These are phyloP conservation scores for Nomada flava DNA, from an alignment of 2,888 invertebrate species.

Conservation along the genomic window DNA sequence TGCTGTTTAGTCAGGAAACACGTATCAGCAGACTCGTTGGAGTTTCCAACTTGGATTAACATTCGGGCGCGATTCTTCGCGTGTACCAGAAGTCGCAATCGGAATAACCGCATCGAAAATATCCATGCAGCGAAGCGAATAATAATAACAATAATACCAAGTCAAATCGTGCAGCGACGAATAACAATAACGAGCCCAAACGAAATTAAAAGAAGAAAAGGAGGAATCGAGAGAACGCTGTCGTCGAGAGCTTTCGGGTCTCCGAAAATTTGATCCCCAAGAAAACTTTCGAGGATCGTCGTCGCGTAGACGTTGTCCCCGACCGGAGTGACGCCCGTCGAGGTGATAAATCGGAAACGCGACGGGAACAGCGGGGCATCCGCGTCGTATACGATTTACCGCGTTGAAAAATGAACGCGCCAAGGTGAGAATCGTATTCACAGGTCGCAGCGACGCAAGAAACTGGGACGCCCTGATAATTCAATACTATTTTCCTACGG, in stretches of 20 bases:
- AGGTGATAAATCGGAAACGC: constrained; percentile 35
- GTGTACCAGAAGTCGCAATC: too few relatives aligned
- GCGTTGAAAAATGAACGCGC: constrained; percentile 61
- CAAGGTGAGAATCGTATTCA: constrained; percentile 49
- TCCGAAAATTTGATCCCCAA: neutral
- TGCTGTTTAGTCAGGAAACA: constrained; percentile 10
- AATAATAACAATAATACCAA: too few relatives aligned
- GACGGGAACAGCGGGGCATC: neutral
- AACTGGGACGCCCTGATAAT: constrained; percentile 51
- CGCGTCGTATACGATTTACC: constrained; percentile 49
- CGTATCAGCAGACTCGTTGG: neutral
- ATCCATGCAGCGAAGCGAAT: too few relatives aligned
- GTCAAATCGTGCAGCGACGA: too few relatives aligned
- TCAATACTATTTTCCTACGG: constrained; percentile 36
- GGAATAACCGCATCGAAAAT: too few relatives aligned
- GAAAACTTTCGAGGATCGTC: neutral
- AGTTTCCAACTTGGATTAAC: constrained; percentile 4
- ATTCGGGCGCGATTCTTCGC: neutral
- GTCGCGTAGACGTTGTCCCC: constrained; percentile 29
- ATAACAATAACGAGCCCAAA: too few relatives aligned
- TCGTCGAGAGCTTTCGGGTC: neutral
- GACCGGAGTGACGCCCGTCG: neutral
- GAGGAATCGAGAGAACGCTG: neutral
- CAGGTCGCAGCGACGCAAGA: neutral
- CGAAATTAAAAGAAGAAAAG: neutral